Evolutionary conservation across 2,797 vertebrate genomes (phyloP).

Genomic region (Mormyrops attenuatus): DNA sequence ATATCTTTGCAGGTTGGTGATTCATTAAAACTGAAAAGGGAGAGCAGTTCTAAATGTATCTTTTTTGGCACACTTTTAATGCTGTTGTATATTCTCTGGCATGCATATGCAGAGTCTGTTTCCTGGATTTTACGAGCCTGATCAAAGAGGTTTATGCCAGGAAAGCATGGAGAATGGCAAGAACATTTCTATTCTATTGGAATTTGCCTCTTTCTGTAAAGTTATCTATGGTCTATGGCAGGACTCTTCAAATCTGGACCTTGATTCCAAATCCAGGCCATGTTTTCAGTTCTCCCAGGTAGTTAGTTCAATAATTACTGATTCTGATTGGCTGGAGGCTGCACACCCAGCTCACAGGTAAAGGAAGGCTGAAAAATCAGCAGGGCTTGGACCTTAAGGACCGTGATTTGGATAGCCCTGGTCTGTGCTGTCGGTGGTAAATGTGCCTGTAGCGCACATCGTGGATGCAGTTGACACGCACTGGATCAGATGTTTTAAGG

Average conservation of each 20-base stretch:
- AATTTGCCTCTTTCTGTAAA: background rate
- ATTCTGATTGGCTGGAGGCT: background rate
- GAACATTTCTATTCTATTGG: background rate
- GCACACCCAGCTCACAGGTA: background rate
- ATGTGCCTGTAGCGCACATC: background rate
- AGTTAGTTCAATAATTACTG: background rate
- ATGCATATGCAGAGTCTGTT: background rate
- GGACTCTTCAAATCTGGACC: background rate
- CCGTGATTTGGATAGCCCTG: background rate
- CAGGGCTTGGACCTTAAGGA: background rate
- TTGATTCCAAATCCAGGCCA: background rate
- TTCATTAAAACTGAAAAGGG: background rate
- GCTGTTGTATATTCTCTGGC: background rate
- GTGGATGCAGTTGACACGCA: background rate
- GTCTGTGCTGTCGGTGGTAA: background rate
- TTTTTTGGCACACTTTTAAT: background rate
- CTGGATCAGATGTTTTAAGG: background rate
- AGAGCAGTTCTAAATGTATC: background rate
- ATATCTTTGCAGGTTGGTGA: background rate
- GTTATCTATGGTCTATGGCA: background rate
- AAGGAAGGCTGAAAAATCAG: background rate
- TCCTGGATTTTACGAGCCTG: background rate
- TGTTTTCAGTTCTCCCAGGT: background rate
- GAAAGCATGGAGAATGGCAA: background rate
- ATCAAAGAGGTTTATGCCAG: background rate